Conservation (phyloP, 2,888 invertebrate genomes). For the Aspidiotus destructor region DNA sequence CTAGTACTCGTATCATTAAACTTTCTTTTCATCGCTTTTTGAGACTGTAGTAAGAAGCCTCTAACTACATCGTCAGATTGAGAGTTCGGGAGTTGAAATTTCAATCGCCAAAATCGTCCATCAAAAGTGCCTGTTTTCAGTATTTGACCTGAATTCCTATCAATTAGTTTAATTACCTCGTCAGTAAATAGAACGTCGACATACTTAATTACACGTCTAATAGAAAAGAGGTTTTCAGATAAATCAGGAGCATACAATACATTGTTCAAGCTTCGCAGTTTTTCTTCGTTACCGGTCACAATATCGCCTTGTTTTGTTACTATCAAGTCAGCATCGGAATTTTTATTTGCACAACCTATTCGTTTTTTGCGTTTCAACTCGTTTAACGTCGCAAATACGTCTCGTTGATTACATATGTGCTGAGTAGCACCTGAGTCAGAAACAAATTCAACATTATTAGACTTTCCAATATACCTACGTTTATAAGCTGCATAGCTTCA, state of each 20-base stretch:
- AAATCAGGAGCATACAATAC: not conserved
- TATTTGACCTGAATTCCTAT: not conserved
- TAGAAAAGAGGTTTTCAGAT: not conserved
- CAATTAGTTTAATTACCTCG: not conserved
- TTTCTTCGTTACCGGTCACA: not conserved
- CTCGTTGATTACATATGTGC: not conserved
- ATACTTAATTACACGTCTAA: not conserved
- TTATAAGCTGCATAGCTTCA: not conserved
- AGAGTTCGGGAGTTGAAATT: not conserved
- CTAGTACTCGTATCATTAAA: not conserved
- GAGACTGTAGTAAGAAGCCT: not conserved
- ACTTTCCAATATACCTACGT: not conserved
- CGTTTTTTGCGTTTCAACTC: not conserved
- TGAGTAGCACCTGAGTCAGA: not conserved
- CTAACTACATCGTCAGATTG: not conserved
- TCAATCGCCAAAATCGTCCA: not conserved
- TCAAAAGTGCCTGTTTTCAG: not conserved
- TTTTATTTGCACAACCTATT: not conserved
- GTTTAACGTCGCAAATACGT: not conserved
- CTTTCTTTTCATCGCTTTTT: not conserved
- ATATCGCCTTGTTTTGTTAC: not conserved
- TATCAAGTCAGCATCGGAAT: not conserved
- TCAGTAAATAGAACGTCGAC: not conserved
- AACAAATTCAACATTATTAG: not conserved
- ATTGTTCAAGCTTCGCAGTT: not conserved